phyloP scores from a whole-genome alignment of 2,797 vertebrate genomes.

The Rhincodon typus region DNA sequence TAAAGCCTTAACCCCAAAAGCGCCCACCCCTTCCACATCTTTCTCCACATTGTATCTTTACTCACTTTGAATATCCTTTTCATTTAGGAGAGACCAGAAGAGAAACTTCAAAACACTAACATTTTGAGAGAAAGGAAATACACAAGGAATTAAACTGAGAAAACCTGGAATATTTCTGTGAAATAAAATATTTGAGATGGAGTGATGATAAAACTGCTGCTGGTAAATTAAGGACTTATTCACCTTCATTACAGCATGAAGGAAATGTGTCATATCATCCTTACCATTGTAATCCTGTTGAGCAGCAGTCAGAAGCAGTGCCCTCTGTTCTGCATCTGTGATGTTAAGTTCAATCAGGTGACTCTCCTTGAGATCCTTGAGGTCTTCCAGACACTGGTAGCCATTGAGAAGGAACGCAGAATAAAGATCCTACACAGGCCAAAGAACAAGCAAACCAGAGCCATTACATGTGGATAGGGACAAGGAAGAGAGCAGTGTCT shows the following conservation, averaged over 20 bases:
- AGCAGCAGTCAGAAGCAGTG: slow-evolving; percentile 66
- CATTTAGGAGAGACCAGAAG: not conserved
- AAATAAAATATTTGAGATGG: not conserved
- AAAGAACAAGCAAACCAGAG: not conserved
- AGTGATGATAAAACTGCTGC: not conserved
- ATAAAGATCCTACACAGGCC: slow-evolving; percentile 19
- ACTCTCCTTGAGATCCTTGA: slow-evolving; percentile 73
- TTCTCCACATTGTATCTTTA: no score
- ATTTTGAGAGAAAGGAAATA: not conserved
- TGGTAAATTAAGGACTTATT: not conserved
- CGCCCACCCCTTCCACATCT: not conserved
- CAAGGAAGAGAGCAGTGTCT: not conserved
- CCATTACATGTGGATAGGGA: not conserved
- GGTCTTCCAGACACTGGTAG: slow-evolving; percentile 77
- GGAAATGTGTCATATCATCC: slow-evolving; percentile 46
- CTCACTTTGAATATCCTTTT: not conserved
- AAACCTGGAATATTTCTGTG: not conserved
- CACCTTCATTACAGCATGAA: not conserved
- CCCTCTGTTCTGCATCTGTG: slow-evolving; percentile 72
- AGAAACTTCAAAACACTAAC: not conserved
- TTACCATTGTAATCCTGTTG: slow-evolving; percentile 70
- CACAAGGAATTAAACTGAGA: not conserved
- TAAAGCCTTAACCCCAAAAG: no score
- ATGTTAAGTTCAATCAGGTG: slow-evolving; percentile 79
- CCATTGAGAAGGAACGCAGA: slow-evolving; percentile 61